Evolutionary conservation across 2,888 invertebrate species (phyloP).

Genomic region (Erynnis tages): DNA sequence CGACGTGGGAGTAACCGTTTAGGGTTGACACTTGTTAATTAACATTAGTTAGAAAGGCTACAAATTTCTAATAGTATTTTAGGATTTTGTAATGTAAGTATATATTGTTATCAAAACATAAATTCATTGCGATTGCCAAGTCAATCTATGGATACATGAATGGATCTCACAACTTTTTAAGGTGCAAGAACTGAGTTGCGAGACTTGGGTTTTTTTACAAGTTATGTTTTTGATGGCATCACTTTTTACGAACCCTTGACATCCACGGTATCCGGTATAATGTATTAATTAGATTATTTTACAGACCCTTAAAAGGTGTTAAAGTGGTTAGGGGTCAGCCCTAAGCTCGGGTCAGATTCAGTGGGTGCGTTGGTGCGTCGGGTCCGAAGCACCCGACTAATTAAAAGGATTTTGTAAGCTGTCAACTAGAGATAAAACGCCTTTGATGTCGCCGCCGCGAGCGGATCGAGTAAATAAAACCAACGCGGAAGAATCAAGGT

Average conservation of each 20-base stretch:
- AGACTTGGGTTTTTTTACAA: too few species aligned
- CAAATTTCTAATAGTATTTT: neutral
- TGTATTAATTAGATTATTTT: too few species aligned
- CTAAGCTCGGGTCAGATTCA: constrained; percentile 8
- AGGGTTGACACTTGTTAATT: constrained; percentile 10
- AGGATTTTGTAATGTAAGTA: too few species aligned
- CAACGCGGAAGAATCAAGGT: constrained; percentile 14
- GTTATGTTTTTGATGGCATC: too few species aligned
- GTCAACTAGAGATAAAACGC: constrained; percentile 71
- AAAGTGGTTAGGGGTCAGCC: constrained; percentile 8
- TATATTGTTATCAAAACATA: too few species aligned
- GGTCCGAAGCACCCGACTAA: constrained; percentile 53
- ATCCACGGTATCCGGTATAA: too few species aligned
- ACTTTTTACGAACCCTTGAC: too few species aligned
- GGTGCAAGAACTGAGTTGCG: too few species aligned
- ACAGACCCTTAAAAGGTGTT: too few species aligned
- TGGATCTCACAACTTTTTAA: too few species aligned
- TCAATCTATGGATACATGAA: too few species aligned
- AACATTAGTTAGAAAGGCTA: neutral
- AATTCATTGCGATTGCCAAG: too few species aligned
- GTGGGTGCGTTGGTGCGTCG: constrained; percentile 18
- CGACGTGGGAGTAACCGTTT: constrained; percentile 28
- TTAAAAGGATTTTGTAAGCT: constrained; percentile 81
- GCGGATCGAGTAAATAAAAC: constrained; percentile 5
- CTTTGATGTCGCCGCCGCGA: constrained; percentile 49